Conservation (phyloP, 2,888 invertebrate genomes). For the Stenodema calcarata region DNA sequence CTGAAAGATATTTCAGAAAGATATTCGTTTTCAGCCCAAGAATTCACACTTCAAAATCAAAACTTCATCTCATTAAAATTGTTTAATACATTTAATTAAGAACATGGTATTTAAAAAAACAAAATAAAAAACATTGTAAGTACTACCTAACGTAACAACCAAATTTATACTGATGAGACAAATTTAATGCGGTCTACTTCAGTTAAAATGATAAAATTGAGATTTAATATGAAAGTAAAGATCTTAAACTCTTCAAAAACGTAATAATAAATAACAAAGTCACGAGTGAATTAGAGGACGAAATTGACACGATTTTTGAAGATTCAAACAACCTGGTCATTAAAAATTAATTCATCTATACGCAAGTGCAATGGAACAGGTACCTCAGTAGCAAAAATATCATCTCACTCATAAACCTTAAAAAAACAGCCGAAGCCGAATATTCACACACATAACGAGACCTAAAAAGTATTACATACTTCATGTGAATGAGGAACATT, state of each 20-base stretch:
- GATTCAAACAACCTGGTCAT: neutral
- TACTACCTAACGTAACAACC: neutral
- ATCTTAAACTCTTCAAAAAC: neutral
- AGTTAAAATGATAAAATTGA: neutral
- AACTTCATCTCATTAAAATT: neutral
- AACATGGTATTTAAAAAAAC: neutral
- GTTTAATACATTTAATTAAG: neutral
- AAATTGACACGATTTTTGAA: neutral
- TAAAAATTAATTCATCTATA: neutral
- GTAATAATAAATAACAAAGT: neutral
- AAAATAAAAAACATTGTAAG: neutral
- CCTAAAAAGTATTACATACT: neutral
- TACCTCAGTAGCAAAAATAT: slow-evolving; percentile 47
- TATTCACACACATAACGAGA: neutral
- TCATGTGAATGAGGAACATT: neutral
- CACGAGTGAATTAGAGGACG: neutral
- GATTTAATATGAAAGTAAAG: neutral
- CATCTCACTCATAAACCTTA: slow-evolving; percentile 29
- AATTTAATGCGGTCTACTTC: neutral
- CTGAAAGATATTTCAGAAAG: too few species aligned
- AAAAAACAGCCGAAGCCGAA: neutral
- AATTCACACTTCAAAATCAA: neutral
- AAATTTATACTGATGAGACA: neutral
- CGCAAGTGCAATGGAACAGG: slow-evolving; percentile 39
- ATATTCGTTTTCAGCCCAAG: too few species aligned